These are phyloP conservation scores for Calidris pygmaea DNA, from an alignment of 2,113 vertebrate species.

Conservation along the genomic window DNA sequence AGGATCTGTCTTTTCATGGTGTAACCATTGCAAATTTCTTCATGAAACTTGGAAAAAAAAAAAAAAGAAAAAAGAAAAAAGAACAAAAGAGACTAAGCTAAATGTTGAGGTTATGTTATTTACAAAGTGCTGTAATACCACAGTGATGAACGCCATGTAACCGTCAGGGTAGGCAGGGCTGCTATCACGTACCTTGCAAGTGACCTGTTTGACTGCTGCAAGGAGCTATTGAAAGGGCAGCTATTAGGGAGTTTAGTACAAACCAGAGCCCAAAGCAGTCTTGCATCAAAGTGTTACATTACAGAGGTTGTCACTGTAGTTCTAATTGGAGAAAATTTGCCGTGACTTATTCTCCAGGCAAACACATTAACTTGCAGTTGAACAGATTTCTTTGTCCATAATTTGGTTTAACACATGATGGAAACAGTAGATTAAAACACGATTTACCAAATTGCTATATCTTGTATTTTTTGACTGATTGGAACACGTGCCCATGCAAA, in stretches of 20 bases:
- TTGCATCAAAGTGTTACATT: neutral
- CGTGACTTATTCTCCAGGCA: neutral
- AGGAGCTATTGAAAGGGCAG: neutral
- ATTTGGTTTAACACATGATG: neutral
- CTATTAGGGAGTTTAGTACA: neutral
- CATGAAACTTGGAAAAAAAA: neutral
- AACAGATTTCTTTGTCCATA: neutral
- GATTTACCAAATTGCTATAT: neutral
- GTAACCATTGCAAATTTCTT: neutral
- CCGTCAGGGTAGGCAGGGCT: neutral
- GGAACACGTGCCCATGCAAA: neutral
- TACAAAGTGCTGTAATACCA: neutral
- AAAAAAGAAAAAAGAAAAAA: neutral
- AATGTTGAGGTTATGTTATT: neutral
- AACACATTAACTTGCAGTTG: neutral
- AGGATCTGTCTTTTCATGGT: neutral
- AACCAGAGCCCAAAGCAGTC: neutral
- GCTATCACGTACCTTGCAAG: neutral
- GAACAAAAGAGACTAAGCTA: neutral
- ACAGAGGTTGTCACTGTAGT: neutral
- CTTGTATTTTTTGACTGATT: neutral
- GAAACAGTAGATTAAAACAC: neutral
- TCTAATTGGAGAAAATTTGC: neutral
- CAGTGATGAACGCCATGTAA: neutral
- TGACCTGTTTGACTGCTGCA: neutral